phyloP scores from a whole-genome alignment of 2,797 vertebrate species.

The Odontamblyopus lacepedii region DNA sequence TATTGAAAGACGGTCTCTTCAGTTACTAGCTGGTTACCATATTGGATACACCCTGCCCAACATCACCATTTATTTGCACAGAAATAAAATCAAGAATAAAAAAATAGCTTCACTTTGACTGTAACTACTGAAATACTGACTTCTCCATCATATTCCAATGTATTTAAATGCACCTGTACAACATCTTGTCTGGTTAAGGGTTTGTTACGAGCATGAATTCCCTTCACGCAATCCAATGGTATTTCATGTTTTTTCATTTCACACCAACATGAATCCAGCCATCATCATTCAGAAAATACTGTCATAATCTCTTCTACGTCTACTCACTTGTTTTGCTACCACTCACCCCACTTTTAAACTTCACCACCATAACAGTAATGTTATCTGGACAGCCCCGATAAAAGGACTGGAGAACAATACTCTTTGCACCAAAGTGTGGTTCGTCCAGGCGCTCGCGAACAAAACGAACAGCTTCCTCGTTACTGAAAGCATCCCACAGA shows the following conservation, averaged over 20 bases:
- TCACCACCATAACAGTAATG: constrained; percentile 99
- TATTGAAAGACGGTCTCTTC: background rate
- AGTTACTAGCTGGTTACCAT: background rate
- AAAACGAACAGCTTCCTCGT: constrained; percentile 96
- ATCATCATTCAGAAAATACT: constrained; percentile 29
- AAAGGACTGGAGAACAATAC: constrained; percentile 95
- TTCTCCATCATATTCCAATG: background rate
- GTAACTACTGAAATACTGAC: background rate
- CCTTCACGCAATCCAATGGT: constrained; percentile 23
- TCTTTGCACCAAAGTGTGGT: constrained; percentile 95
- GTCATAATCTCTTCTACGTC: constrained; percentile 18
- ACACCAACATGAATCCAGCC: background rate
- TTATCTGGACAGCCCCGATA: constrained; percentile 97
- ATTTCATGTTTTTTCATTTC: constrained; percentile 3
- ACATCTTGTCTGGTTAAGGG: constrained; percentile 14
- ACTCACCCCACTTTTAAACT: constrained; percentile 90
- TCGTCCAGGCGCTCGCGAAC: constrained; percentile 96
- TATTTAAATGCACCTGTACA: constrained; percentile 20
- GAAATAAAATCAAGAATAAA: background rate
- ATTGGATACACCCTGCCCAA: background rate
- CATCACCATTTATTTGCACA: background rate
- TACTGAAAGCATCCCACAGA: constrained; percentile 99
- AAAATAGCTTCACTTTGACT: background rate
- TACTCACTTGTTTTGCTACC: constrained; percentile 64
- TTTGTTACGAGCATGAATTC: constrained; percentile 40